Conservation (phyloP, 2,113 vertebrate genomes). For the Cettia cetti region DNA sequence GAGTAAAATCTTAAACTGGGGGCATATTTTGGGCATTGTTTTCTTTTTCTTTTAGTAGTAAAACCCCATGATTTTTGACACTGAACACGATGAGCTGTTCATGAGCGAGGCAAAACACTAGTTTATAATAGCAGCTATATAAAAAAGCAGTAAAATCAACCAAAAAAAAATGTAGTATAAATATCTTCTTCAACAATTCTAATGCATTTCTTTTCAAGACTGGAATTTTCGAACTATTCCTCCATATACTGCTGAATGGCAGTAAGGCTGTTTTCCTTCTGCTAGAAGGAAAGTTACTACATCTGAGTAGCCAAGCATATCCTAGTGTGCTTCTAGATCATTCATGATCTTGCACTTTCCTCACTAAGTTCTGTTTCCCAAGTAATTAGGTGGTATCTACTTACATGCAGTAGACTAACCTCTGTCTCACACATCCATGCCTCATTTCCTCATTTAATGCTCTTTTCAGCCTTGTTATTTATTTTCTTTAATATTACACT, state of each 20-base stretch:
- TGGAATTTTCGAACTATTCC: not conserved
- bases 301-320: not conserved
- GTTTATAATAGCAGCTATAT: not conserved
- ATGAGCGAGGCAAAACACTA: not conserved
- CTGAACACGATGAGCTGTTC: not conserved
- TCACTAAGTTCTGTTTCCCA: conserved; percentile 18
- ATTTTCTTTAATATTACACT: conserved; percentile 80
- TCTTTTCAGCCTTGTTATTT: conserved; percentile 76
- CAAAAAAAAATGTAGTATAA: rapidly evolving
- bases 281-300: not conserved
- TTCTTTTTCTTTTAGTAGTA: not conserved
- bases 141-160: not conserved
- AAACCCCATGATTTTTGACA: not conserved
- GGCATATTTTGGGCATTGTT: not conserved
- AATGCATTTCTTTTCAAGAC: not conserved
- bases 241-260: not conserved
- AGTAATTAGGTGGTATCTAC: conserved; percentile 56
- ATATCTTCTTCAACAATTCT: not conserved
- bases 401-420: conserved; percentile 54
- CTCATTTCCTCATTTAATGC: conserved; percentile 85
- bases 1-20: not conserved
- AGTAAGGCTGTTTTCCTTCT: not conserved
- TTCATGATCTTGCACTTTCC: conserved; percentile 27
- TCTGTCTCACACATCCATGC: conserved; percentile 67
- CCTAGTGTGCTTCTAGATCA: not conserved